A percentile compares a stretch with the other conserved stretches of the same genome.
These are phyloP conservation scores for Coregonus clupeaformis DNA, from an alignment of 2,113 vertebrate genomes.

Conservation along the genomic window DNA sequence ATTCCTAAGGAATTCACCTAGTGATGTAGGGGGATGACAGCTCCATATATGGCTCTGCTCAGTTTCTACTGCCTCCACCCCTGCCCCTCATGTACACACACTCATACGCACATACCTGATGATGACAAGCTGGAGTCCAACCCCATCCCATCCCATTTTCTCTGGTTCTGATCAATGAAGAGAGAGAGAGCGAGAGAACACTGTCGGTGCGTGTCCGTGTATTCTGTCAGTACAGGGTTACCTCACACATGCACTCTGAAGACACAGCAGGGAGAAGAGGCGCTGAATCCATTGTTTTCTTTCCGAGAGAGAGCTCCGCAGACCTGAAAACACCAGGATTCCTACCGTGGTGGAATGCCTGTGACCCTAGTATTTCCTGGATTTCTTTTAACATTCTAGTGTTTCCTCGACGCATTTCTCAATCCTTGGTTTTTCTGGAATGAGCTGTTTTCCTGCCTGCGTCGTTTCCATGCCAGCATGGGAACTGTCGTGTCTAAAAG, in stretches of 20 bases:
- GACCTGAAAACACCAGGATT: background rate
- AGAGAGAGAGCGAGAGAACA: conserved; percentile 4
- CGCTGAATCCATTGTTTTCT: background rate
- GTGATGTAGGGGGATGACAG: conserved; percentile 30
- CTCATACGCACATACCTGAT: background rate
- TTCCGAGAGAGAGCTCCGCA: background rate
- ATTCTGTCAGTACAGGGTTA: no score
- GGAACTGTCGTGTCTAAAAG: conserved; percentile 94
- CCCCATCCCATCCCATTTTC: conserved; percentile 37
- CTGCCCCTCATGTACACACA: conserved; percentile 5
- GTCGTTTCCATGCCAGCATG: conserved; percentile 83
- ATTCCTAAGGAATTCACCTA: background rate
- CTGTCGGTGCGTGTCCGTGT: no score
- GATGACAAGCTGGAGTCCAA: conserved; percentile 9
- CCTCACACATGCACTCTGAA: conserved; percentile 49
- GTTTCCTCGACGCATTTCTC: conserved; percentile 34
- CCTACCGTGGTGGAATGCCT: background rate
- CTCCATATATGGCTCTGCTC: conserved; percentile 37
- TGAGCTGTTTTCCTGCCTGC: conserved; percentile 65
- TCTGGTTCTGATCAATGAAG: conserved; percentile 59
- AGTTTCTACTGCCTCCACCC: conserved; percentile 20
- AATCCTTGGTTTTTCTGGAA: conserved; percentile 60
- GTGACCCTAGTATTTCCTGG: conserved; percentile 27
- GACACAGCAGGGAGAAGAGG: conserved; percentile 1
- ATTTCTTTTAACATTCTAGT: conserved; percentile 47